Evolutionary conservation across 2,797 vertebrate species (phyloP), one percentile per base, ranked within the genome.

Genomic region (Cephalopachus bancanus): DNA sequence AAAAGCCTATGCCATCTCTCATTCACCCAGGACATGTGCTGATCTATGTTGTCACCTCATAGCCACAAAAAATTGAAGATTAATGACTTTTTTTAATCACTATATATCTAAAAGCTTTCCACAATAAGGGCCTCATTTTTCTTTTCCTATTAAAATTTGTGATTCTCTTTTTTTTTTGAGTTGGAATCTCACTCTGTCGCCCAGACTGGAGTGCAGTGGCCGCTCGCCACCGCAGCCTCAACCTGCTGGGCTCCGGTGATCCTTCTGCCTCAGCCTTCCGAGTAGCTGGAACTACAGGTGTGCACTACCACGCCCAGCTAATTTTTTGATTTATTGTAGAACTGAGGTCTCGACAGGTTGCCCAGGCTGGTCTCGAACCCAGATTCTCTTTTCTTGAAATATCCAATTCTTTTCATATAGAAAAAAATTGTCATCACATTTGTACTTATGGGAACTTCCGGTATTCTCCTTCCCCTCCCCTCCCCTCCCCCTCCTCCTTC

Each of bases 351-450:
- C 37, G 37, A 37, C 37, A 37, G 37, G 37, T 37, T 37, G 37
- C 37, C 37, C 37, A 37, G 37, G 37, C 37, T 37, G 37, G 37
- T 37, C 37, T 37, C 37, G 37, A 37, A 37, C 37, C n/a, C 67
- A 33, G 67, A 69, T 69, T 69, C 30, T 95, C 6, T 30, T 92
- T 87, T 90, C 53, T 74, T 87, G 86, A 92, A 93, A 85, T 95
- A 51, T n/a, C 69, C 51, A 69, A 10, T 80, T 91, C 4, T 15
- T 19, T 91, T 75, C 55, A 7, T 44, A 74, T 22, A 75, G 49
- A n/a, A 59, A 85, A 85, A 67, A 55, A 26, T 9, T 57, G 33
- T 81, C 20, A 78, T 51, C 9, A 20, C 10, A 71, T 83, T 96
- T 91, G 30, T 33, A 49, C 53, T 53, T 78, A 30, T 1, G 67